Conservation (phyloP, 2,113 vertebrate species). For the Galemys pyrenaicus region DNA sequence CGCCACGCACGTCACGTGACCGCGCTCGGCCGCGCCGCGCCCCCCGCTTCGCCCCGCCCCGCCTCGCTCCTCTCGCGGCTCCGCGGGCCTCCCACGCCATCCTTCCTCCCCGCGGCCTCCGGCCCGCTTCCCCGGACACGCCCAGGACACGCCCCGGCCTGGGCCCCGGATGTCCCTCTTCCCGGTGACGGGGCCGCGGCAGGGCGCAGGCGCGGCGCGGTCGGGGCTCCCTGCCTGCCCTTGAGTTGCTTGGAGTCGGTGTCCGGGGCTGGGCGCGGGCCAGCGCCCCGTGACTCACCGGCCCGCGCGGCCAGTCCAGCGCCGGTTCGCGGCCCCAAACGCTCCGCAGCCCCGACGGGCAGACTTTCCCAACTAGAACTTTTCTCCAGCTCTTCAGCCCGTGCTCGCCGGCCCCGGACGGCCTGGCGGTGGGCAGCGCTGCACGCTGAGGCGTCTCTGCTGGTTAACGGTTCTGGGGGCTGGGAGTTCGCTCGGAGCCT, state of each 20-base stretch:
- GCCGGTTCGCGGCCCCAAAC: not conserved
- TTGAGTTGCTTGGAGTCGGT: not conserved
- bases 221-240: accelerated
- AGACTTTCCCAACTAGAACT: conserved; percentile 7
- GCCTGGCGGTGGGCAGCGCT: not conserved
- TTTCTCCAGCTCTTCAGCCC: not conserved
- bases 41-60: not conserved
- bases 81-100: conserved; percentile 66
- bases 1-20: conserved; percentile 84
- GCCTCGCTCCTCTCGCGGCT: not conserved
- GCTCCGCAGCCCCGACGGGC: not conserved
- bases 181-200: not conserved
- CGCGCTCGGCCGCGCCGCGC: conserved; percentile 56
- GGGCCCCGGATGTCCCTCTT: conserved; percentile 65
- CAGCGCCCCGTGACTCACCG: conserved; percentile 7
- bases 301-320: not conserved
- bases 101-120: conserved; percentile 8
- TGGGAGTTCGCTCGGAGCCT: not conserved
- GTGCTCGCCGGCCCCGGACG: not conserved
- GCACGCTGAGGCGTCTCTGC: not conserved
- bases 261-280: not conserved
- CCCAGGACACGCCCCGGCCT: conserved; percentile 31
- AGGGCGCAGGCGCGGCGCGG: not conserved
- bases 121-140: not conserved
- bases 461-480: not conserved